These are phyloP conservation scores for Elysia crispata DNA, from an alignment of 2,888 invertebrate genomes.

Conservation along the genomic window DNA sequence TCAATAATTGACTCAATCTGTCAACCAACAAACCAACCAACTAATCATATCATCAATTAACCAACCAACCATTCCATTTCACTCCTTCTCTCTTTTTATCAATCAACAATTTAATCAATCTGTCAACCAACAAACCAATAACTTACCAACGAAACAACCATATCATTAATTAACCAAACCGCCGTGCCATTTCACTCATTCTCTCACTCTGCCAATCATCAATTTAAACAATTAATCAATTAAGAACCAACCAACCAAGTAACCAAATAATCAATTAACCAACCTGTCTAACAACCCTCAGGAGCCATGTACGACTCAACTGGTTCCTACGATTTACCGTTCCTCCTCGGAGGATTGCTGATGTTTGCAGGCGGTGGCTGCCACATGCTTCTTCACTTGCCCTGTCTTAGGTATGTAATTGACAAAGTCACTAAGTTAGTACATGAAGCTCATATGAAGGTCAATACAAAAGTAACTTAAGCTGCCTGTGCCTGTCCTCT, in stretches of 20 bases:
- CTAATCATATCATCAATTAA: not conserved
- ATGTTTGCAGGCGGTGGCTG: constrained; percentile 90
- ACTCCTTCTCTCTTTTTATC: constrained; percentile 23
- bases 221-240: not conserved
- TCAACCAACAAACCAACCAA: no score
- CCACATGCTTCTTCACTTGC: constrained; percentile 80
- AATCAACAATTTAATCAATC: not conserved
- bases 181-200: no score
- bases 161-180: no score
- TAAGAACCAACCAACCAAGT: no score
- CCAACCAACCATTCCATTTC: not conserved
- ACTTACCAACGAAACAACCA: no score
- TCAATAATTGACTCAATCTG: not conserved
- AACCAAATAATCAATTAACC: constrained; percentile 72
- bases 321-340: constrained; percentile 89
- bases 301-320: constrained; percentile 95
- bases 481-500: not conserved
- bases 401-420: constrained; percentile 57
- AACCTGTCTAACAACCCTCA: constrained; percentile 80
- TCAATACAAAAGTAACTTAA: not conserved
- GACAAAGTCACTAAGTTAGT: no score
- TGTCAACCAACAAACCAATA: no score
- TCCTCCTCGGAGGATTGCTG: constrained; percentile 93
- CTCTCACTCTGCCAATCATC: no score
- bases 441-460: no score